Base-by-base conservation (phyloP, 2,797 vertebrate species). In the Danio kyathit region DNA sequence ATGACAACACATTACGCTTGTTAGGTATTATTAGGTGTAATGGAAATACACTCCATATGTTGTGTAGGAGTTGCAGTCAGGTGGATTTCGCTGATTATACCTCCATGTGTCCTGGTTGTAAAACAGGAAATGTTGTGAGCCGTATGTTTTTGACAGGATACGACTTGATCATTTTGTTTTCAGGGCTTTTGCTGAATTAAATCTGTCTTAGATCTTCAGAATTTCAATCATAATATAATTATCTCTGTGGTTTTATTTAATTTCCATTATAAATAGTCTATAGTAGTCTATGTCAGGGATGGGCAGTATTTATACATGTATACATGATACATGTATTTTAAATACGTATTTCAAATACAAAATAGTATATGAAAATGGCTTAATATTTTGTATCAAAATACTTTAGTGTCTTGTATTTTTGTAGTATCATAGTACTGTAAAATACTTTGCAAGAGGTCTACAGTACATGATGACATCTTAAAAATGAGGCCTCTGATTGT, bases 111-210 rank as follows among this genome's bases (percentile, higher is more conserved):
- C 19, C 65, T 57, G 10, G 19, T 40, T 65, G 40, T 71, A 17
- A 80, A 74, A 74, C 16, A 49, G 61, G 60, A 65, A 80, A 74
- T 74, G 16, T 21, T 54, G 40, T 67, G 21, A 52, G 60, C 44
- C 13, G 56, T 46, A 44, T 52, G 56, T 61, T 70, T 46, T 11
- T 70, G 56, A 70, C 46, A 71, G 38, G 38, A 67, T 41, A 77
- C 12, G 21, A 19, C 38, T 70, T 51, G 61, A 71, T 79, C 6
- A 8, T 71, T 41, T 79, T 16, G 43, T n/a, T 69, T 14, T 69
- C 21, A 17, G 51, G 16, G 7, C 43, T 21, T 59, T 59, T 48
- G 48, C 5, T 49, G 16, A 12, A 59, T n/a, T 48, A 48, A 8
- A 5, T 38, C 13, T 40, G 40, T 77, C 7, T n/a, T n/a, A 48